Evolutionary conservation across 2,797 vertebrate species (phyloP).

Genomic region (Gallirallus australis): DNA sequence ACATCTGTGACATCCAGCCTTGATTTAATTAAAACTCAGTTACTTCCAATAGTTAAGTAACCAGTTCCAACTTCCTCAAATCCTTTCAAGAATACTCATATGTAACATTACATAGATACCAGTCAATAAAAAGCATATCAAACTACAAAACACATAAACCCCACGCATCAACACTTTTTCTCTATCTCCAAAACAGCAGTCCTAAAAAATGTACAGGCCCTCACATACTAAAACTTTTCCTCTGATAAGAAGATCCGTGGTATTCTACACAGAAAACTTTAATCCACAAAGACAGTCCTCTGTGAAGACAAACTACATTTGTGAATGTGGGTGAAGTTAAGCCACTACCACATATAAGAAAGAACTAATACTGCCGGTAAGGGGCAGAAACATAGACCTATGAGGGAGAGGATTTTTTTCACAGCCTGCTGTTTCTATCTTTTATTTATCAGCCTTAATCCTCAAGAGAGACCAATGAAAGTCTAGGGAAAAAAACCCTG

Average conservation of each 20-base stretch:
- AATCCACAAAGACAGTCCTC: background rate
- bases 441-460: background rate
- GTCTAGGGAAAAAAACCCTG: background rate
- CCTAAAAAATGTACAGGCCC: background rate
- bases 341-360: background rate
- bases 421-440: background rate
- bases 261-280: background rate
- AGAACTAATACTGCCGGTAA: background rate
- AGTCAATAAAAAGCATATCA: background rate
- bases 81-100: background rate
- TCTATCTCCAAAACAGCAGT: background rate
- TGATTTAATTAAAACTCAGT: background rate
- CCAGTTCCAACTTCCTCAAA: background rate
- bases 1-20: background rate
- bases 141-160: background rate
- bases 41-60: background rate
- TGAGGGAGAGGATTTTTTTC: background rate
- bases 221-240: background rate
- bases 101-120: background rate
- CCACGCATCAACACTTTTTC: background rate
- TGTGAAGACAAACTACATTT: background rate
- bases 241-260: background rate
- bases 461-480: background rate
- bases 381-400: background rate
- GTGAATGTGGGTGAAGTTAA: background rate